phyloP scores from a whole-genome alignment of 2,888 invertebrate species.

The Coenonympha arcania region DNA sequence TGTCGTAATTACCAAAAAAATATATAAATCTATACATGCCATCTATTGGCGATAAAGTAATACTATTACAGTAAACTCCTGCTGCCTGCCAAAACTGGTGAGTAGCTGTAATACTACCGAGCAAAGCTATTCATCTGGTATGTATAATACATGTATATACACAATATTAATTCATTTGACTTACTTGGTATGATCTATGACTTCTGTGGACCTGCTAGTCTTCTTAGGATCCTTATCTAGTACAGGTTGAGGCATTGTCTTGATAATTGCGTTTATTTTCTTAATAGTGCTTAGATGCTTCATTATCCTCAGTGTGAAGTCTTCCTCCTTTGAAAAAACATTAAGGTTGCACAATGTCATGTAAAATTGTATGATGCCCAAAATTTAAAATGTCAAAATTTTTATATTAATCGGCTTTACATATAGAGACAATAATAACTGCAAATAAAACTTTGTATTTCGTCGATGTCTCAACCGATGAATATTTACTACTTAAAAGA shows the following conservation, averaged over 20 bases:
- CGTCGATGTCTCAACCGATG: no score
- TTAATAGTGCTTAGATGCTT: slow-evolving; percentile 23
- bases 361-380: neutral
- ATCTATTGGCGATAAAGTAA: no score
- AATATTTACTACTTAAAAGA: no score
- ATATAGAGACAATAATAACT: no score
- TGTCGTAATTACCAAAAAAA: no score
- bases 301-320: slow-evolving; percentile 16
- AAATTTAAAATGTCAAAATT: no score
- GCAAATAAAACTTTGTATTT: no score
- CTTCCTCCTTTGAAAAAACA: slow-evolving; percentile 16
- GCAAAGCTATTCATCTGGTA: neutral
- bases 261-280: slow-evolving; percentile 20
- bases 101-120: neutral
- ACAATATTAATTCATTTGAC: neutral
- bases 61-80: no score
- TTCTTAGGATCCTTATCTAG: slow-evolving; percentile 12
- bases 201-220: slow-evolving; percentile 18
- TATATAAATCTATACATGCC: no score
- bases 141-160: neutral
- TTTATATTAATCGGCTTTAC: no score
- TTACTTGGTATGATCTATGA: slow-evolving; percentile 26
- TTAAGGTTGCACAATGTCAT: neutral
- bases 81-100: neutral
- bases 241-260: slow-evolving; percentile 14